Evolutionary conservation across 2,888 invertebrate genomes (phyloP), one percentile per base, ranked within the genome.

Genomic region (Xylocampa areola): DNA sequence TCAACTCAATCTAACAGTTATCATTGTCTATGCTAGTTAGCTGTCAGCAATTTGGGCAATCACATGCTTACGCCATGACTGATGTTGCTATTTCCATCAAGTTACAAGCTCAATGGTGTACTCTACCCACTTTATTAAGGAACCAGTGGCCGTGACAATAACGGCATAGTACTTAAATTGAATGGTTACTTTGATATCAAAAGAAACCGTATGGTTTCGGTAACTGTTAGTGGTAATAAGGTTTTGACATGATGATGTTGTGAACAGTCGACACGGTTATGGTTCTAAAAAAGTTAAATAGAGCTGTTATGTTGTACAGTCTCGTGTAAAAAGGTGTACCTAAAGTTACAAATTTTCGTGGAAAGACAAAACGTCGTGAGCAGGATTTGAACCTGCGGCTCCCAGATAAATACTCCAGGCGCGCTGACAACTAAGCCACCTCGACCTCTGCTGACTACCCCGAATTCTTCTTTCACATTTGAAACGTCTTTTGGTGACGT

Each of bases 31-130:
- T 64, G 77, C 73, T 72, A 70, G 68, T 77, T 67, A 58, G 49
- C 61, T 33, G 67, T 35, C 63, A 51, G 61, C 66, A 80, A 81
- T 80, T 83, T 82, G 68, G 80, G 76, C 78, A 80, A 81, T 81
- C 77, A 76, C 72, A 79, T 81, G 59, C 76, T 77, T 82, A 73
- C 32, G 41, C 23, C 33, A 65, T 72, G 68, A 78, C 61, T 72
- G 68, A 68, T 72, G 67, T 55, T 57, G 43, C 43, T 40, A 37
- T 17, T 45, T 25, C 19, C 11, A 10, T 36, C 25, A 30, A 11
- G 30, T 37, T 37, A 66, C 40, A 54, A 58, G 53, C 65, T 37
- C 52, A 41, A 45, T 72, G 53, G 47, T 51, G n/a, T 44, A 41
- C 27, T 19, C 60, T 44, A 41, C 27, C 23, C 60, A 53, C 67